These are phyloP conservation scores for Eristalis tenax DNA, from an alignment of 2,888 invertebrate species.

Conservation along the genomic window DNA sequence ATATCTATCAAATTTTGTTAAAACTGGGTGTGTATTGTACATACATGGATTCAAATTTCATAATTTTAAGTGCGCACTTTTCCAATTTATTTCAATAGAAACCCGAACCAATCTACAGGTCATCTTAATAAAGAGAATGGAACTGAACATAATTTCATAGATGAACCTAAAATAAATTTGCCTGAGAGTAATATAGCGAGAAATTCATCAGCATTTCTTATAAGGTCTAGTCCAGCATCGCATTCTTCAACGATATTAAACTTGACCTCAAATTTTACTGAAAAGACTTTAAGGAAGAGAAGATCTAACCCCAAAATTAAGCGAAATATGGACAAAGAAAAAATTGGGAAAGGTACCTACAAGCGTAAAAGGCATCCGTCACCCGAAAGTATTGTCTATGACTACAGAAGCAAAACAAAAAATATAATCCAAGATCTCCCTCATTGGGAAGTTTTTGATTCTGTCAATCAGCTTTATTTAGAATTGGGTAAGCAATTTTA, in stretches of 20 bases:
- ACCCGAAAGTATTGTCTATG: conserved; percentile 44
- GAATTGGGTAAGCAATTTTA: conserved; percentile 85
- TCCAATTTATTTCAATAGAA: conserved; percentile 49
- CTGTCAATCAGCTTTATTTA: conserved; percentile 94
- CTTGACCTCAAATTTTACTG: not conserved
- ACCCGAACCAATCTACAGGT: conserved; percentile 77
- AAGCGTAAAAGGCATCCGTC: conserved; percentile 10
- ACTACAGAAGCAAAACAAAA: conserved; percentile 54
- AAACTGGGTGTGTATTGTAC: conserved; percentile 87
- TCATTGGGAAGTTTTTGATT: conserved; percentile 95
- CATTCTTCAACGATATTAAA: not conserved
- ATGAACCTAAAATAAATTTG: not conserved
- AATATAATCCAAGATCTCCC: conserved; percentile 81
- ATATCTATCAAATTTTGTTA: conserved; percentile 93
- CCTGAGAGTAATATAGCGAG: conserved; percentile 34
- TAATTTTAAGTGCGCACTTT: not conserved
- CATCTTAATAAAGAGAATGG: conserved; percentile 17
- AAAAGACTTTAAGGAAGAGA: conserved; percentile 19
- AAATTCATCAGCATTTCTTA: conserved; percentile 9
- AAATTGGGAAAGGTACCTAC: conserved; percentile 51
- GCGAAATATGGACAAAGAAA: conserved; percentile 54
- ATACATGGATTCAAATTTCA: not conserved
- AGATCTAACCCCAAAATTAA: conserved; percentile 28
- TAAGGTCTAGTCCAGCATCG: not conserved
- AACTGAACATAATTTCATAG: conserved; percentile 4